Evolutionary conservation across 2,888 invertebrate genomes (phyloP).

Genomic region (Anticlea derivata): DNA sequence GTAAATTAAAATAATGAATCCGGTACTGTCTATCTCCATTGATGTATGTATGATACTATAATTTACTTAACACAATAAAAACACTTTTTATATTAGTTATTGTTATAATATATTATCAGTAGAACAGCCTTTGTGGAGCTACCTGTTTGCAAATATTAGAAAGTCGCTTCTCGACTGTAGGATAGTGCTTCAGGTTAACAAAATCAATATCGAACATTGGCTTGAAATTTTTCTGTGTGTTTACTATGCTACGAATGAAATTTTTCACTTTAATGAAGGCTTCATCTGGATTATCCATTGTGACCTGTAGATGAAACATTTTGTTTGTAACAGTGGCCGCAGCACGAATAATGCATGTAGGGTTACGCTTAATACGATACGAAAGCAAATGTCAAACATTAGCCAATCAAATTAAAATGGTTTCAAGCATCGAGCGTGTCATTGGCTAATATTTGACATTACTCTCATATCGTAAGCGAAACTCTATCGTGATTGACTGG

Average conservation of each 20-base stretch:
- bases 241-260: constrained; percentile 61
- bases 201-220: constrained; percentile 75
- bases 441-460: too few species aligned
- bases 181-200: constrained; percentile 50
- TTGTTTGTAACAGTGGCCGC: too few species aligned
- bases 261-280: constrained; percentile 63
- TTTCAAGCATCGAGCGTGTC: too few species aligned
- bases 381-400: too few species aligned
- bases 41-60: constrained; percentile 62
- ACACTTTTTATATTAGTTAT: constrained; percentile 51
- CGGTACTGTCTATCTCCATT: constrained; percentile 52
- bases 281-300: constrained; percentile 60
- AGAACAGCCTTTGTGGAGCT: constrained; percentile 63
- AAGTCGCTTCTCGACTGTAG: constrained; percentile 54
- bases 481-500: too few species aligned
- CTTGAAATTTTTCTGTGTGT: constrained; percentile 52
- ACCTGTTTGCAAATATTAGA: constrained; percentile 60
- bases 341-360: too few species aligned
- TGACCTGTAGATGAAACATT: constrained; percentile 49
- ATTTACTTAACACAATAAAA: constrained; percentile 71
- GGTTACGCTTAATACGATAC: too few species aligned
- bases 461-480: too few species aligned
- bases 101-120: constrained; percentile 44
- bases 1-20: constrained; percentile 60
- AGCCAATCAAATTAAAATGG: too few species aligned